Evolutionary conservation across 2,113 vertebrate genomes (phyloP).

Genomic region (Lichenostomus cassidix): DNA sequence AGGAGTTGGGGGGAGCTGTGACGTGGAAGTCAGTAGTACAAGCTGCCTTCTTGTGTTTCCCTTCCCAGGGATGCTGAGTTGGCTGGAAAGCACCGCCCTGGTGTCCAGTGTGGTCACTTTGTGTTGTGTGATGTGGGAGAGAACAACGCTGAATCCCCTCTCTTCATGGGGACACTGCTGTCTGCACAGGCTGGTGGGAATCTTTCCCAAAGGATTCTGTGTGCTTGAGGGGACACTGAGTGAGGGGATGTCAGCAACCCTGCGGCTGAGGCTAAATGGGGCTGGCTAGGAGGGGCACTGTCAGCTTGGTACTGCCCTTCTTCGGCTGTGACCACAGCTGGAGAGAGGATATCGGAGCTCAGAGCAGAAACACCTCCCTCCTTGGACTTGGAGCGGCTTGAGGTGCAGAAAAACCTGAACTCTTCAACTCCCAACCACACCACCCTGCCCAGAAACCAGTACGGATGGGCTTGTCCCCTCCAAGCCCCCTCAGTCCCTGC

Average conservation of each 20-base stretch:
- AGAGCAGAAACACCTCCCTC: not conserved
- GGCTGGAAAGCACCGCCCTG: not conserved
- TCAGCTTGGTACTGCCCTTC: not conserved
- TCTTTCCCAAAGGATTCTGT: not conserved
- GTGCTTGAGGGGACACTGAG: not conserved
- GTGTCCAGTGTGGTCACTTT: not conserved
- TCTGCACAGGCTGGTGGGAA: not conserved
- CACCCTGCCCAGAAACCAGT: fast-evolving
- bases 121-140: not conserved
- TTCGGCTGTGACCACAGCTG: not conserved
- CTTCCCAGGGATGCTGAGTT: not conserved
- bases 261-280: not conserved
- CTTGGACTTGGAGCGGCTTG: not conserved
- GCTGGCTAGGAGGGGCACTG: not conserved
- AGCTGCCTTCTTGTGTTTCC: not conserved
- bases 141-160: fast-evolving
- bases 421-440: not conserved
- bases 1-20: not conserved
- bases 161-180: not conserved
- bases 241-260: not conserved
- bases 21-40: not conserved
- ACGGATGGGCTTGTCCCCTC: not conserved
- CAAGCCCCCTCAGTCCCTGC: not conserved
- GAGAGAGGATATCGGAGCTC: not conserved
- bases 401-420: not conserved